Conservation (phyloP, 23 tunicate species). For the Oikopleura dioica region DNA sequence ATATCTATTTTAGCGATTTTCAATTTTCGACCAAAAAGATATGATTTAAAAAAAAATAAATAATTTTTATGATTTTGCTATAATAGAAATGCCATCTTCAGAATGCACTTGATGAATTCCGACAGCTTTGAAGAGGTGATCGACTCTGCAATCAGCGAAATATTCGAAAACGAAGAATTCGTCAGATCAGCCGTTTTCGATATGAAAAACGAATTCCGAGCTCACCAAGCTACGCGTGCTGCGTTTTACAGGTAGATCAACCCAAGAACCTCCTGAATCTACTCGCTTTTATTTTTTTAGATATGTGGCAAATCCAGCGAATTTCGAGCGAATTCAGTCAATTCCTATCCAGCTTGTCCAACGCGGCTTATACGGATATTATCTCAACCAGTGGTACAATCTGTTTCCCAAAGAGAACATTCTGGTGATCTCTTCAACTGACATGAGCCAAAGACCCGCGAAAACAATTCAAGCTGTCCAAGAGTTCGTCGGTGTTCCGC, state of each 20-base stretch:
- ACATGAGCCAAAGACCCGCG: background rate
- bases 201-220: background rate
- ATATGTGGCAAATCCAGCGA: background rate
- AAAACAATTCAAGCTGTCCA: background rate
- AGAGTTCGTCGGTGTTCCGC: background rate
- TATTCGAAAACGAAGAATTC: background rate
- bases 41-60: background rate
- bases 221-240: background rate
- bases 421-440: background rate
- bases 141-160: background rate
- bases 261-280: background rate
- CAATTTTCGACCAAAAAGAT: too few relatives aligned
- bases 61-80: background rate
- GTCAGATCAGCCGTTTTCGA: background rate
- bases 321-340: background rate
- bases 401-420: background rate
- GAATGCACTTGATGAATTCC: too few relatives aligned
- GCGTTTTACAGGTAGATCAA: background rate
- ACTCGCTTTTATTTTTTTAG: background rate
- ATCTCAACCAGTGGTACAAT: background rate
- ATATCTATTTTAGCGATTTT: too few relatives aligned
- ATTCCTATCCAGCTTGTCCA: background rate
- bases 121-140: background rate
- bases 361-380: slow-evolving; percentile 1
- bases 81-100: too few relatives aligned